Base-by-base conservation (phyloP, 2,113 vertebrate species). In the Colossoma macropomum region DNA sequence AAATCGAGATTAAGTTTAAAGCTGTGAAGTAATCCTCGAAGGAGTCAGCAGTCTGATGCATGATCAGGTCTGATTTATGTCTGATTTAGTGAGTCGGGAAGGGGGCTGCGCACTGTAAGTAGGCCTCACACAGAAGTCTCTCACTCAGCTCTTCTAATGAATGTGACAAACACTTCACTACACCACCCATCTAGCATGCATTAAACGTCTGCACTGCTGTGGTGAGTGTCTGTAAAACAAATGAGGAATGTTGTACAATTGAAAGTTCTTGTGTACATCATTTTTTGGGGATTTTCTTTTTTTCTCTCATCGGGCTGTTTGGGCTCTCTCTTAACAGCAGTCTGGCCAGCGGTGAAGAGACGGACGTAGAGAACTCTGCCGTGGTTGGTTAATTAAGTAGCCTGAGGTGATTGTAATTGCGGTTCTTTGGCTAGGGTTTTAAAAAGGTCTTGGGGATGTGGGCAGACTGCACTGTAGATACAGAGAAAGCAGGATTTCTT, bases 401-500 rank as follows among this genome's bases (percentile, higher is more conserved):
- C 28, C 60, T 56, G 21, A 25, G 13, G 3, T n/a, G 41, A 27
- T 34, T 63, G n/a, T 56, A 30, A 62, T 25, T 50, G 41, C 59
- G 23, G n/a, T 56, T 82, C 23, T 65, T 48, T 38, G 71, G 66
- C 73, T 74, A 72, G 75, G 69, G 81, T 82, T 87, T 86, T 65
- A 50, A 8, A 72, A 28, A 82, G 62, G 72, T 19, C 13, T 56
- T 41, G n/a, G 72, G 60, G 71, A 56, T 56, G 80, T 56, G 38
- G 63, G 54, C 25, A 16, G 27, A 28, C 45, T 38, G 80, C 71
- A 27, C 66, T 82, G 80, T 75, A 60, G 81, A 87, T 89, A 87
- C 86, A 88, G 86, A 89, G 86, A 85, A 90, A 90, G 91, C 90
- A 89, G 87, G 90, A 87, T 91, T 94, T 92, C 94, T 90, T 95